Base-by-base conservation (phyloP, 2,113 vertebrate genomes). In the Axis porcinus region DNA sequence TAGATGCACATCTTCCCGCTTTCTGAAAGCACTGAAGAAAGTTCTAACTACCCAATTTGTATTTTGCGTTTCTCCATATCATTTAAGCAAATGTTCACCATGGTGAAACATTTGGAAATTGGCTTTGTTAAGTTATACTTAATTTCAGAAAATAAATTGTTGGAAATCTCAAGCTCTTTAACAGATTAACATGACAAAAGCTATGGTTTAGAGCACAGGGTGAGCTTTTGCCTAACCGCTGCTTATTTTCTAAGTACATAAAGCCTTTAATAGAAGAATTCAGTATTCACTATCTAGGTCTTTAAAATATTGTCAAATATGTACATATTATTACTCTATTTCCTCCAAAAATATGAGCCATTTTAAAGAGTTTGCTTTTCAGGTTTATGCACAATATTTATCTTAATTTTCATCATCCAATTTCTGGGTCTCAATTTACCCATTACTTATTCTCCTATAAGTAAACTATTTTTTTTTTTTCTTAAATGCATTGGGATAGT, bases 71-170 rank as follows among this genome's bases (percentile, higher is more conserved):
- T n/a, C 27, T 93, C 27, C 12, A 27, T 28, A 52, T 79, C 30
- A 84, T 55, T 45, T 84, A 90, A 97, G 74, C 64, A 95, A 90
- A 87, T 94, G n/a, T 54, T 95, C 28, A 57, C 30, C n/a, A n/a
- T 12, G 78, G 7, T 40, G 43, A 91, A 96, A 84, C 76, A 36
- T 40, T 94, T 86, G 43, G 50, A 92, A 95, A 85, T 95, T 89
- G 91, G 23, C 28, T 92, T 95, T 96, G 40, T 76, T 91, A 55
- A 76, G 91, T 92, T 93, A 70, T 33, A 92, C 12, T 78, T 94
- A 40, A 85, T 45, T 96, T 97, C 47, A 83, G 40, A 83, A 17
- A 94, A 47, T 89, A n/a, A 92, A 67, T 86, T 60, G 10, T 89
- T 76, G 15, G 60, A 96, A 93, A 74, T 11, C 5, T 96, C 2